Evolutionary conservation across 1,140 invertebrate species (phyloP).

Genomic region (Polypedilum vanderplanki): DNA sequence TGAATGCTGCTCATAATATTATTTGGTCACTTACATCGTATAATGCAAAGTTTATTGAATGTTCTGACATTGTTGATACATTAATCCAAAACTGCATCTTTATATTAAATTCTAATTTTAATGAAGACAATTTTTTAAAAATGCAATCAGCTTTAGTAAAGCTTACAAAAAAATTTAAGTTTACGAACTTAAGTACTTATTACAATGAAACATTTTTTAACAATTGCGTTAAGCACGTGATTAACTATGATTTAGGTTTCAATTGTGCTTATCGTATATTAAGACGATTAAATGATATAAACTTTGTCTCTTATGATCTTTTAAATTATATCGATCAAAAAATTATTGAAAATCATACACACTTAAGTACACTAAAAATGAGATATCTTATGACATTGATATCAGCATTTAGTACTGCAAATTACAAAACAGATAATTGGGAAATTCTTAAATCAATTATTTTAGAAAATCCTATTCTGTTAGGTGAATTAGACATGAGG

Average conservation of each 20-base stretch:
- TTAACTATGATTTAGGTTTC: not conserved
- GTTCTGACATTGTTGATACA: not conserved
- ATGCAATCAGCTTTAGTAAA: not conserved
- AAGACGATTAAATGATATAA: not conserved
- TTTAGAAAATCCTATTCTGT: not conserved
- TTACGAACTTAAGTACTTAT: not conserved
- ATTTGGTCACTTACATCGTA: not conserved
- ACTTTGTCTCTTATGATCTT: not conserved
- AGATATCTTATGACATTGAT: not conserved
- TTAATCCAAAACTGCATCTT: not conserved
- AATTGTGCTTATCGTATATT: not conserved
- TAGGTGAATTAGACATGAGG: not conserved
- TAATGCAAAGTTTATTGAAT: not conserved
- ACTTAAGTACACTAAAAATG: not conserved
- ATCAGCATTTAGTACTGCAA: not conserved
- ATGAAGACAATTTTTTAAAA: not conserved
- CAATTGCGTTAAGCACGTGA: not conserved
- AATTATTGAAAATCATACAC: not conserved
- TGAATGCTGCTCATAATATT: not conserved
- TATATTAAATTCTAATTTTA: not conserved
- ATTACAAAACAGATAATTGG: conserved; percentile 11
- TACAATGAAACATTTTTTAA: not conserved
- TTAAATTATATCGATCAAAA: not conserved
- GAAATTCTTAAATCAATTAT: not conserved
- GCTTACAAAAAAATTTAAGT: not conserved